phyloP scores from a whole-genome alignment of 2,113 vertebrate species.

The Procapra przewalskii region DNA sequence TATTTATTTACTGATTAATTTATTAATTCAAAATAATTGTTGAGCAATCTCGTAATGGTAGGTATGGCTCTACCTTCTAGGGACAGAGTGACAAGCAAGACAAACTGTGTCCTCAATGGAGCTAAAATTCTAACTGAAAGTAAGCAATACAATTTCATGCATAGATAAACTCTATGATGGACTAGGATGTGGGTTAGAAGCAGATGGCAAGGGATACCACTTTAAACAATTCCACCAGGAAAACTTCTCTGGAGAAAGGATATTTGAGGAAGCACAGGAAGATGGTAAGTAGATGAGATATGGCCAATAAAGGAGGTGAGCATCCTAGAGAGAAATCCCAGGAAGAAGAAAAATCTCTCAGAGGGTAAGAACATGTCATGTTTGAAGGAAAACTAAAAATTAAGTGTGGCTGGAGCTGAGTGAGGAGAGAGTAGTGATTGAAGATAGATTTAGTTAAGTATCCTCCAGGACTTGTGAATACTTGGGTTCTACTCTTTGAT shows the following conservation, averaged over 20 bases:
- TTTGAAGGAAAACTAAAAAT: neutral
- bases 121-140: neutral
- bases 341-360: too few species aligned
- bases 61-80: neutral
- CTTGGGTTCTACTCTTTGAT: neutral
- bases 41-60: neutral
- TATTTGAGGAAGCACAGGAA: neutral
- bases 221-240: neutral
- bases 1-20: neutral
- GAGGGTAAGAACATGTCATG: neutral
- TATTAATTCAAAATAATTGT: neutral
- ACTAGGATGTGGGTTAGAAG: neutral
- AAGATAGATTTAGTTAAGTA: neutral
- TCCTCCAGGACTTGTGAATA: neutral
- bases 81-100: neutral
- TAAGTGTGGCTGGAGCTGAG: neutral
- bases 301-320: neutral
- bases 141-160: neutral
- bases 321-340: neutral
- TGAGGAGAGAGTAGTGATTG: fast-evolving
- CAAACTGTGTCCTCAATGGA: neutral
- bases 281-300: neutral
- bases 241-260: neutral
- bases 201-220: neutral
- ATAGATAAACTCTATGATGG: neutral